Evolutionary conservation across 2,888 invertebrate genomes (phyloP).

Genomic region (Smittia aterrima): DNA sequence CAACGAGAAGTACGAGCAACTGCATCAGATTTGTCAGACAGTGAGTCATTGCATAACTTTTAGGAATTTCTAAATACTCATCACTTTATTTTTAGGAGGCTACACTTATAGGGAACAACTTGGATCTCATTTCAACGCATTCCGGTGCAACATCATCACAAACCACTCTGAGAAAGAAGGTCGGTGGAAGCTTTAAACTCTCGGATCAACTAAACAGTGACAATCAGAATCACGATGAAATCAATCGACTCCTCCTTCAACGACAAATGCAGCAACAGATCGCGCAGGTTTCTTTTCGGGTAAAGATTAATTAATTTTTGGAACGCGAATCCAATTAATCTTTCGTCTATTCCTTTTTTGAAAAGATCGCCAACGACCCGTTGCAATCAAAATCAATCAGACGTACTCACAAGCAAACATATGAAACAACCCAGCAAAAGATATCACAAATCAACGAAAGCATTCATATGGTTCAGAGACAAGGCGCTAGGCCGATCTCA

Average conservation of each 20-base stretch:
- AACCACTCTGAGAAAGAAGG: slow-evolving; percentile 48
- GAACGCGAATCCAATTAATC: too few species aligned
- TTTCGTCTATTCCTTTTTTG: too few species aligned
- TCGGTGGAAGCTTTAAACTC: slow-evolving; percentile 45
- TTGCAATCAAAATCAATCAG: slow-evolving; percentile 44
- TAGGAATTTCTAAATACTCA: slow-evolving; percentile 3
- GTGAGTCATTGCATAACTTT: slow-evolving; percentile 11
- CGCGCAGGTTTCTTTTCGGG: slow-evolving; percentile 43
- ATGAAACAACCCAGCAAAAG: slow-evolving; percentile 45
- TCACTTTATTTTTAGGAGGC: slow-evolving; percentile 46
- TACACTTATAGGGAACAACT: slow-evolving; percentile 47
- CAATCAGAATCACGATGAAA: slow-evolving; percentile 42
- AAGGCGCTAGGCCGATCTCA: slow-evolving; percentile 41
- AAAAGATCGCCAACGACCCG: slow-evolving; percentile 43
- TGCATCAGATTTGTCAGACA: slow-evolving; percentile 48
- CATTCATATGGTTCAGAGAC: slow-evolving; percentile 44
- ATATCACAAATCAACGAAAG: slow-evolving; percentile 46
- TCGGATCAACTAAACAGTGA: slow-evolving; percentile 42
- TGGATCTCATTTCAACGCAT: slow-evolving; percentile 44
- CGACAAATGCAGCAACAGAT: slow-evolving; percentile 44
- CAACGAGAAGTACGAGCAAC: slow-evolving; percentile 51
- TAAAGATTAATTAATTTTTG: too few species aligned
- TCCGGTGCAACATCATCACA: slow-evolving; percentile 42
- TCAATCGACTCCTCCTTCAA: slow-evolving; percentile 43
- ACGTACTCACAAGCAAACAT: slow-evolving; percentile 45